A percentile compares a stretch with the other conserved stretches of the same genome.
Conservation (phyloP, 1,140 invertebrate genomes). For the Aphidius ervi region DNA sequence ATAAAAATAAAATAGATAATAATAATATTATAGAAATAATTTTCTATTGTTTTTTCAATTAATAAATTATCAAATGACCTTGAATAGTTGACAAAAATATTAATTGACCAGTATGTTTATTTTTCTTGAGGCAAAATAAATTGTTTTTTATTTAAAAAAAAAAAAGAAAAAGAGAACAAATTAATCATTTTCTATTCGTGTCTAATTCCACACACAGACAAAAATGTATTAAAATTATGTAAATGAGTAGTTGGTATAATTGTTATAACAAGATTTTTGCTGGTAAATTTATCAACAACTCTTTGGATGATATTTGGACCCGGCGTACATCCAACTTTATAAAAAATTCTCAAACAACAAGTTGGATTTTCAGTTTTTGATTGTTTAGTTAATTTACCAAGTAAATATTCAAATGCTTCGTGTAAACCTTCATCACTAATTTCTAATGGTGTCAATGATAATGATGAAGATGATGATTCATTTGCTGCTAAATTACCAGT, state of each 20-base stretch:
- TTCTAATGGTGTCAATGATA: constrained; percentile 53
- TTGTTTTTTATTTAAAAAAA: not conserved
- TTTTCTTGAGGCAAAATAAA: not conserved
- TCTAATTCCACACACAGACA: constrained; percentile 69
- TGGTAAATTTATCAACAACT: constrained; percentile 55
- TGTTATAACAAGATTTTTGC: constrained; percentile 62
- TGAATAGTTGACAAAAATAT: not conserved
- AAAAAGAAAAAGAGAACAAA: not conserved
- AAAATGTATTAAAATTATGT: constrained; percentile 71
- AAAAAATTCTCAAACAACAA: constrained; percentile 71
- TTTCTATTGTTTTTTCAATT: constrained; percentile 7
- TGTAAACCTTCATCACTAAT: constrained; percentile 60
- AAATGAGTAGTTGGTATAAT: constrained; percentile 73
- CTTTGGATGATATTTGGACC: constrained; percentile 55
- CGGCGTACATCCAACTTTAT: constrained; percentile 61
- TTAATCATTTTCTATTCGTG: constrained; percentile 50
- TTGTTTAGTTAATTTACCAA: constrained; percentile 68
- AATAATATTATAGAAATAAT: not conserved
- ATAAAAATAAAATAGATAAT: no score
- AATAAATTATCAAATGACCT: not conserved
- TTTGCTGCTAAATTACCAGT: constrained; percentile 61
- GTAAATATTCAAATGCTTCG: constrained; percentile 68
- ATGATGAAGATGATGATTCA: constrained; percentile 39
- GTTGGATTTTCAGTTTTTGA: constrained; percentile 59
- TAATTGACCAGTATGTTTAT: constrained; percentile 25